Conservation (phyloP, 2,113 vertebrate genomes). For the Protomyctophum bolini region DNA sequence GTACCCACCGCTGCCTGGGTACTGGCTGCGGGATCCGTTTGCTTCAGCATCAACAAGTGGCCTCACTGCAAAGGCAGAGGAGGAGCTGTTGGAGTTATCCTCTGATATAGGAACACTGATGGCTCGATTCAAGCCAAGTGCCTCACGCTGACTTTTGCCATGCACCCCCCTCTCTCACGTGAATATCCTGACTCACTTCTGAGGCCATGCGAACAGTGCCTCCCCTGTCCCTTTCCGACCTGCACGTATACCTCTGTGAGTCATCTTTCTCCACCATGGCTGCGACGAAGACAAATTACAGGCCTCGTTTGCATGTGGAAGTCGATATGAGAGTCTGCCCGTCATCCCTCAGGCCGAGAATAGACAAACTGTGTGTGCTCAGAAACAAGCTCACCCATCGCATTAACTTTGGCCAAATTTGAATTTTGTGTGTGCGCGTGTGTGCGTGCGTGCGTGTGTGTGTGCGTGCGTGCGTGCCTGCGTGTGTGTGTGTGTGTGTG, state of each 20-base stretch:
- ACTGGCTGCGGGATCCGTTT: constrained; percentile 30
- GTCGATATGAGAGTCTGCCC: constrained; percentile 19
- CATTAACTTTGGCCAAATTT: too few relatives aligned
- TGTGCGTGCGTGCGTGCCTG: too few relatives aligned
- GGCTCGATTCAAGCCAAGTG: constrained; percentile 26
- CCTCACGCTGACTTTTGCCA: constrained; percentile 16
- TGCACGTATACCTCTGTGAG: constrained; percentile 23
- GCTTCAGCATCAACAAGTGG: constrained; percentile 21
- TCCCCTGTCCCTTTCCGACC: constrained; percentile 15
- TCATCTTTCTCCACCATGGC: constrained; percentile 27
- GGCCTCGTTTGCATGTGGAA: constrained; percentile 23
- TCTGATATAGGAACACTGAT: constrained; percentile 25
- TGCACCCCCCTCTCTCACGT: constrained; percentile 9
- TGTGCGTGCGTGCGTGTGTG: too few relatives aligned
- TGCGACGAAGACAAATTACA: constrained; percentile 32
- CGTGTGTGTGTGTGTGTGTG: too few relatives aligned
- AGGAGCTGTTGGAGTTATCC: constrained; percentile 28
- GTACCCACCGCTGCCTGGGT: too few relatives aligned
- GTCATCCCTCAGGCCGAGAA: too few relatives aligned
- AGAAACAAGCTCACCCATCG: too few relatives aligned
- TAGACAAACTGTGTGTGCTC: too few relatives aligned
- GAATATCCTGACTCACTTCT: constrained; percentile 24
- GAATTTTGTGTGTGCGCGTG: too few relatives aligned
- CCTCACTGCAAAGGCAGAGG: constrained; percentile 25
- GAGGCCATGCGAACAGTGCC: constrained; percentile 25